A percentile compares a stretch with the other conserved stretches of the same genome.
These are phyloP conservation scores for Probosciger aterrimus DNA, from an alignment of 2,113 vertebrate genomes.

Conservation along the genomic window DNA sequence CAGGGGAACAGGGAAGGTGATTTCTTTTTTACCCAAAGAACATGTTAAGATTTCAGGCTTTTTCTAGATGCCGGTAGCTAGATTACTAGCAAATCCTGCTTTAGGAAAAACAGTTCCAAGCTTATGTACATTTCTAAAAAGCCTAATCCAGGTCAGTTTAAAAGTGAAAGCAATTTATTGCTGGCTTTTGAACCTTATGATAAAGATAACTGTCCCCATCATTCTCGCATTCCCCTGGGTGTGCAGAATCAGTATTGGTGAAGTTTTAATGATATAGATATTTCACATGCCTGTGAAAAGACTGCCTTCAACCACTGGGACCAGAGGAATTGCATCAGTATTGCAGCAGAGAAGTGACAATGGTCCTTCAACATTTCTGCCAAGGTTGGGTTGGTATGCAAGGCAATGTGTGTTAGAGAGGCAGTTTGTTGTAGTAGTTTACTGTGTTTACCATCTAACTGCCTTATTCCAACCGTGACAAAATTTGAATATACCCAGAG, in stretches of 20 bases:
- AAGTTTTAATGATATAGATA: rapidly evolving
- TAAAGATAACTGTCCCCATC: not conserved
- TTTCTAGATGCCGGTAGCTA: not conserved
- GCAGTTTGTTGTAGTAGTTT: not conserved
- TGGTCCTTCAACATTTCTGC: not conserved
- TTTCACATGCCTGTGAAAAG: rapidly evolving
- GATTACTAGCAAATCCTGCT: not conserved
- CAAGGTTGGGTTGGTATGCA: not conserved
- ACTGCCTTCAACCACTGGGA: not conserved
- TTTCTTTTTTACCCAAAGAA: not conserved
- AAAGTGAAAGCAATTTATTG: not conserved
- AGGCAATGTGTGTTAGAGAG: rapidly evolving
- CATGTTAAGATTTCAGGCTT: not conserved
- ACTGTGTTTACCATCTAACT: not conserved
- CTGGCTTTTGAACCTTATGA: not conserved
- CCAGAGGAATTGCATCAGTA: not conserved
- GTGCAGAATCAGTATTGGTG: not conserved
- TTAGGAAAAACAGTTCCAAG: not conserved
- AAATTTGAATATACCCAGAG: not conserved
- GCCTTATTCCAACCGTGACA: not conserved
- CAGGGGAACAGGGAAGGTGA: not conserved
- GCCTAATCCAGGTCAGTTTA: not conserved
- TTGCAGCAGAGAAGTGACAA: not conserved
- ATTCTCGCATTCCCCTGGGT: not conserved
- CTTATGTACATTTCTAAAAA: not conserved